Base-by-base conservation (phyloP, 2,113 vertebrate species). In the Hydrolagus affinis region DNA sequence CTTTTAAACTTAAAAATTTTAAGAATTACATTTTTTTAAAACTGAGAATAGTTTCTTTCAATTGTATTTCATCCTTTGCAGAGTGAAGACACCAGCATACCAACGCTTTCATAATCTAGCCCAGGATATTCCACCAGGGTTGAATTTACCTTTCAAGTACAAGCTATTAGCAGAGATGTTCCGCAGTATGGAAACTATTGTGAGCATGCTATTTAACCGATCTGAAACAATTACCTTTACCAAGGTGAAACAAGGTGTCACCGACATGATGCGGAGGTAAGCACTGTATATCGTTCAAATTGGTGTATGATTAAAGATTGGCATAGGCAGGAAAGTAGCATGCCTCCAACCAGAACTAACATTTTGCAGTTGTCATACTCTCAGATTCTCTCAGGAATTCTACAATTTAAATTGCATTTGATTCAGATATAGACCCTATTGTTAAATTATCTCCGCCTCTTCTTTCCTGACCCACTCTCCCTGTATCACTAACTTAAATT, bases 201-300 rank as follows among this genome's bases (percentile, higher is more conserved):
- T 97, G 0, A 92, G 95, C 72, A 96, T 99, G 94, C 92, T 99
- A 56, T 92, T 95, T 92, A 98, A 98, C 91, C 97, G 98, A 17
- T 87, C 90, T 0, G 96, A 99, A 91, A 95, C 94, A 0, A 88
- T 92, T 70, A 99, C 97, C 86, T 99, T 99, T 0, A 32, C 93
- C 85, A 99, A 96, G 88, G 92, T 98, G 88, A 95, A 96, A 87
- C 95, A 91, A 73, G 97, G 95, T 0, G 96, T 99, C 64, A 96
- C 97, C 89, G 97, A 98, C 86, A 96, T 99, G 95, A 95, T 94
- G 90, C 94, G 88, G 90, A 98, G 90, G 98, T 99, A 87, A 88
- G 95, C 60, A 0, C 28, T 0, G n/a, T 75, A 21, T 11, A 28
- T 72, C 11, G 30, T 72, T 72, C 28, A 21, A n/a, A 75, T 56